Base-by-base conservation (phyloP, 1,140 invertebrate species). In the Nylanderia fulva region DNA sequence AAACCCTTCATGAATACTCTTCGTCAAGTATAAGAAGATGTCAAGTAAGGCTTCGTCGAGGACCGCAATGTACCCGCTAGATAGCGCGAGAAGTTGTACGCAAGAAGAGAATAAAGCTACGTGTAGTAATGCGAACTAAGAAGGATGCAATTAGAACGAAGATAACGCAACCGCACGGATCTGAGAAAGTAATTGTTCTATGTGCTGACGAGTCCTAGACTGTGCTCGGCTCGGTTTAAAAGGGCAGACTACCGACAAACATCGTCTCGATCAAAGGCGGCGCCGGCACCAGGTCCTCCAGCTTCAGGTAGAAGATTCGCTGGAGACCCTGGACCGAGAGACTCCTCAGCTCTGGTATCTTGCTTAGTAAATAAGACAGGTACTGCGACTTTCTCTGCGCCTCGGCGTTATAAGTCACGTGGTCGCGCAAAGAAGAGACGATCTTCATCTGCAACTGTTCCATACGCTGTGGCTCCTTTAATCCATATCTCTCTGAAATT, bases 401-500 rank as follows among this genome's bases (percentile, higher is more conserved):
- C 92, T 97, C 98, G 71, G 97, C 96, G 93, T 98, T 98, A 95
- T 99, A 98, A 9, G 98, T 99, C 91, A 99, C 98, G 95, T 99
- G 98, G 91, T 99, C 98, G 11, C 98, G 96, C 13, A 99, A 95
- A 64, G 98, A 98, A 72, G 97, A 97, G 85, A 99, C 99, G 89
- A 99, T 98, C 94, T 98, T 99, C 98, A 98, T 98, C 93, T 99
- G 98, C 9, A 99, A 94, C 90, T 98, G 98, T 93, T 99, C 98
- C 86, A 99, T 98, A 91, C 98, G 97, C 89, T 98, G 97, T 0
- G 98, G 98, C 91, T 99, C 98, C 92, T 98, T 97, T 76, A 99
- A 95, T 21, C 98, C 98, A 91, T 99, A 98, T 36, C 99, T 96
- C 93, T 99, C 98, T 99, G 96, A 63, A 86, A 93, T 68, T 27